Evolutionary conservation across 1,140 invertebrate species (phyloP).

Genomic region (Drosophila pseudoananassae): DNA sequence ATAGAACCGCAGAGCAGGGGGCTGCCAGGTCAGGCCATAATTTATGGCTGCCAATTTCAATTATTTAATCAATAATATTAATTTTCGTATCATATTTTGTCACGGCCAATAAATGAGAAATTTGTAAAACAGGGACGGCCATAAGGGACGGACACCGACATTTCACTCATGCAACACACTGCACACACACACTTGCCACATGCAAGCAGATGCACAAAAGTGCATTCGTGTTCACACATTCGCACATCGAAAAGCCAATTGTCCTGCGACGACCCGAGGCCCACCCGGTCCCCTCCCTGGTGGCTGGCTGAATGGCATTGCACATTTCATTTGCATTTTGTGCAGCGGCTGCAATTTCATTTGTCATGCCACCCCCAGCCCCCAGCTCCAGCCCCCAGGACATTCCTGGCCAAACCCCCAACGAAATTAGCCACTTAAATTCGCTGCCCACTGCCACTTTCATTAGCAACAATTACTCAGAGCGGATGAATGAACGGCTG

Average conservation of each 20-base stretch:
- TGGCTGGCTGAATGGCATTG: constrained; percentile 35
- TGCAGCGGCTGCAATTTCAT: constrained; percentile 79
- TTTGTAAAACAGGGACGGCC: constrained; percentile 71
- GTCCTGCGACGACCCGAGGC: constrained; percentile 49
- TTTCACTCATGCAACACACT: constrained; percentile 67
- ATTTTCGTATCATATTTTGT: constrained; percentile 84
- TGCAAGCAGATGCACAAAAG: constrained; percentile 3
- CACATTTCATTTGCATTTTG: constrained; percentile 81
- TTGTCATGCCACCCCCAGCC: constrained; percentile 37
- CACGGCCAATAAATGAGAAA: constrained; percentile 79
- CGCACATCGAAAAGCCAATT: constrained; percentile 50
- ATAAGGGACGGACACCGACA: constrained; percentile 56
- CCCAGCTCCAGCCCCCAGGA: not conserved
- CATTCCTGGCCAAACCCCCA: constrained; percentile 53
- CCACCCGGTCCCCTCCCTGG: not conserved
- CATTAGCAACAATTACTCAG: constrained; percentile 81
- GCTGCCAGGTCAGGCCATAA: constrained; percentile 15
- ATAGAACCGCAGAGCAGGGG: constrained; percentile 3
- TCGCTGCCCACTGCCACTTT: constrained; percentile 29
- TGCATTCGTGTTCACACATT: constrained; percentile 74
- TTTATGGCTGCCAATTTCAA: constrained; percentile 75
- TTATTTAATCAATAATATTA: constrained; percentile 84
- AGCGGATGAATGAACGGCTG: constrained; percentile 53
- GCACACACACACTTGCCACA: not conserved
- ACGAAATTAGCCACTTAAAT: constrained; percentile 79